Evolutionary conservation across 2,797 vertebrate genomes (phyloP).

Genomic region (Leuciscus waleckii): DNA sequence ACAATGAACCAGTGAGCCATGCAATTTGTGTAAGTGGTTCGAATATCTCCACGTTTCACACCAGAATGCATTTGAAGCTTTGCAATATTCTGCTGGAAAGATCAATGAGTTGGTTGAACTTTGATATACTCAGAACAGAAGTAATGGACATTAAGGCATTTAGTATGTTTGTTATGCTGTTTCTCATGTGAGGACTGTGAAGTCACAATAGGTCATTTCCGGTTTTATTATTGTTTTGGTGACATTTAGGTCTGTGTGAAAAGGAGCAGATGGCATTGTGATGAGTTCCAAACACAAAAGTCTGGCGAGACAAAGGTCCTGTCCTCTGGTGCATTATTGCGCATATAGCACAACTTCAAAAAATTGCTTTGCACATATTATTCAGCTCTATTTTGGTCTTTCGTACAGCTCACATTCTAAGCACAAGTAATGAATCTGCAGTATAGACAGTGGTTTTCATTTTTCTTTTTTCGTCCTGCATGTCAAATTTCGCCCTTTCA

Average conservation of each 20-base stretch:
- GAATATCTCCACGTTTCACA: constrained; percentile 4
- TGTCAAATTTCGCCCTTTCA: constrained; percentile 46
- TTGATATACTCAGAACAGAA: not conserved
- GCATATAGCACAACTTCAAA: constrained; percentile 63
- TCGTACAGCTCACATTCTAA: constrained; percentile 32
- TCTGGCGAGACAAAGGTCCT: constrained; percentile 44
- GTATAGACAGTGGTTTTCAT: constrained; percentile 33
- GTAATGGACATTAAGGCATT: not conserved
- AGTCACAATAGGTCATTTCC: not conserved
- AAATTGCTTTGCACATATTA: constrained; percentile 59
- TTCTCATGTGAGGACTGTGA: not conserved
- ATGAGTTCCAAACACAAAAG: constrained; percentile 29
- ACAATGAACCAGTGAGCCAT: constrained; percentile 27
- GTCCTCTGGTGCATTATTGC: constrained; percentile 57
- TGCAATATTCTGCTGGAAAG: not conserved
- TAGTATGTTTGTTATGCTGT: not conserved
- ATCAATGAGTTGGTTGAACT: not conserved
- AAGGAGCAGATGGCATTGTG: constrained; percentile 35
- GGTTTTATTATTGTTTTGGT: not conserved
- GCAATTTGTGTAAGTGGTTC: not conserved
- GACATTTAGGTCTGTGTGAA: not conserved
- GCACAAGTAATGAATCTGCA: constrained; percentile 55
- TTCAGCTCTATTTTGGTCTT: constrained; percentile 51
- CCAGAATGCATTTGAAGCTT: not conserved
- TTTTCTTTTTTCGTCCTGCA: constrained; percentile 43